phyloP scores from a whole-genome alignment of 2,113 vertebrate genomes.

The Vombatus ursinus region DNA sequence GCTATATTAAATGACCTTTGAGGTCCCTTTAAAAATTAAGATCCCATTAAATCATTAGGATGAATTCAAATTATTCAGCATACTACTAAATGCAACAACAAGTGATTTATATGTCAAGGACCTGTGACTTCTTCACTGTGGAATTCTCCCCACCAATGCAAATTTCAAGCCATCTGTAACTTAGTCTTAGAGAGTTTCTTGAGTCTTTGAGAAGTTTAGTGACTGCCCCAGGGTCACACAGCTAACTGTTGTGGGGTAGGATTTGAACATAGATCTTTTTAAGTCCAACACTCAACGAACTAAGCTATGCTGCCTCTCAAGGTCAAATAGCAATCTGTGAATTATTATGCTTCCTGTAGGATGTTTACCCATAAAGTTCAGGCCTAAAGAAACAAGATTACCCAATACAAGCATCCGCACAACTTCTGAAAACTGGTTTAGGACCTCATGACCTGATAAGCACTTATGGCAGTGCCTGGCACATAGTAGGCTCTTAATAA shows the following conservation, averaged over 20 bases:
- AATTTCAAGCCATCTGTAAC: background rate
- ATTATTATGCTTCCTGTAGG: background rate
- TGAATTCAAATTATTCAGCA: background rate
- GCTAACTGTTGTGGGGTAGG: background rate
- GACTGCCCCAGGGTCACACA: background rate
- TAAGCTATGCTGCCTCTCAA: background rate
- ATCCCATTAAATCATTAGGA: background rate
- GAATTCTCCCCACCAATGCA: background rate
- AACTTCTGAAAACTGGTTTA: background rate
- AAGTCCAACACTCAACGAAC: background rate
- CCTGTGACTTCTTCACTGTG: background rate
- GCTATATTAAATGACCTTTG: background rate
- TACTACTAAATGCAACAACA: background rate
- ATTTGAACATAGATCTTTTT: background rate
- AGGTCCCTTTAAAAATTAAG: background rate
- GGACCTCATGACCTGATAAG: background rate
- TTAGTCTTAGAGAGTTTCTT: background rate
- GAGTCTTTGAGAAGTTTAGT: background rate
- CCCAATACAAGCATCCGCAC: background rate
- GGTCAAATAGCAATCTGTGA: background rate
- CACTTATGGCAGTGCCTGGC: background rate
- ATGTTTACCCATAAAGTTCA: background rate
- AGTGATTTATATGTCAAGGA: background rate
- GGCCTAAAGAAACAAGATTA: background rate
- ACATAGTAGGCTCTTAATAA: background rate